These are phyloP conservation scores for Strigamia maritima DNA, from an alignment of 2,888 invertebrate genomes.

Conservation along the genomic window DNA sequence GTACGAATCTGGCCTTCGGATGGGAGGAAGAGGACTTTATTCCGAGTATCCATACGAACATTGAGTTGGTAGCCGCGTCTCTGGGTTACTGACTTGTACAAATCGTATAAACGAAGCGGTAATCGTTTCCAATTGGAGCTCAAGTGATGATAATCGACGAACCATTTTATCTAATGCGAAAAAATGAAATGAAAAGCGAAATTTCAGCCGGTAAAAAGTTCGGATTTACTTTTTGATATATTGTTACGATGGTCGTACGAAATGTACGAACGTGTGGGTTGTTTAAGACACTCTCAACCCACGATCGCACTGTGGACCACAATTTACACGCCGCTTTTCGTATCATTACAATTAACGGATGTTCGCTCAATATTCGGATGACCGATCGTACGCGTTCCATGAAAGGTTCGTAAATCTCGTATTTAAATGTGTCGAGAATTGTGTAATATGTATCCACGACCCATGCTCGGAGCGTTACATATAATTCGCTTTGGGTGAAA, in stretches of 20 bases:
- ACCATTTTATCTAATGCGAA: constrained; percentile 36
- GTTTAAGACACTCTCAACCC: background rate
- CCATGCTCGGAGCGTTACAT: constrained; percentile 53
- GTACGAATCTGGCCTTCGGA: constrained; percentile 70
- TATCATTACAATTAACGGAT: background rate
- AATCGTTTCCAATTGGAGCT: background rate
- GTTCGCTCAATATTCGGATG: constrained; percentile 26
- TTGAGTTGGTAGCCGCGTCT: constrained; percentile 34
- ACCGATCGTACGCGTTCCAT: constrained; percentile 26
- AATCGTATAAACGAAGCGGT: background rate
- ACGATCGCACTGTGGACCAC: background rate
- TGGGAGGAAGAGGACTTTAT: constrained; percentile 66
- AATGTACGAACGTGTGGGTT: background rate
- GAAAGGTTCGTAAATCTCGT: constrained; percentile 61
- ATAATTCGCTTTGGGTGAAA: background rate
- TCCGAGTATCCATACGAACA: constrained; percentile 54
- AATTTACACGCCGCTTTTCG: background rate
- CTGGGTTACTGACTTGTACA: background rate
- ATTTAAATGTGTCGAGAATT: constrained; percentile 45
- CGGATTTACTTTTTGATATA: background rate
- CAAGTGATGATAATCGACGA: constrained; percentile 37
- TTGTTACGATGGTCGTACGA: background rate
- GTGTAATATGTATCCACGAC: constrained; percentile 49
- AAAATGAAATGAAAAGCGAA: background rate
- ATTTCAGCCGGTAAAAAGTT: background rate